Conservation (phyloP, 1,140 invertebrate species). For the Drosophila varians region DNA sequence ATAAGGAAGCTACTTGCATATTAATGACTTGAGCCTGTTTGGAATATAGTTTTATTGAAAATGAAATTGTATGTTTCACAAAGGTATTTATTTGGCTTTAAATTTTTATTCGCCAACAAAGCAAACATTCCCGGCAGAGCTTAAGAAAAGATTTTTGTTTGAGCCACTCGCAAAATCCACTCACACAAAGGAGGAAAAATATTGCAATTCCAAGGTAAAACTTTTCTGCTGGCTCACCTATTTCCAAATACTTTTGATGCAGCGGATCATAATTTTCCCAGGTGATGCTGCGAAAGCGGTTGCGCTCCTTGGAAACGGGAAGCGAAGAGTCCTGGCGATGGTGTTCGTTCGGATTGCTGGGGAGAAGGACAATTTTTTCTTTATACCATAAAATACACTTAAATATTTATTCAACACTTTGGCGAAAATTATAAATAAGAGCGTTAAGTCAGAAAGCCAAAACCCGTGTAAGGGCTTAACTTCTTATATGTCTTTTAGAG, state of each 20-base stretch:
- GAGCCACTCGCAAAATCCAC: neutral
- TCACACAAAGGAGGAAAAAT: neutral
- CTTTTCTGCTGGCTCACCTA: conserved; percentile 88
- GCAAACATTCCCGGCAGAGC: conserved; percentile 14
- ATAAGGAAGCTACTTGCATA: conserved; percentile 34
- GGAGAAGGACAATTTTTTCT: conserved; percentile 20
- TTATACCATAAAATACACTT: neutral
- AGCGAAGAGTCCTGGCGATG: conserved; percentile 89
- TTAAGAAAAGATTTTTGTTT: conserved; percentile 19
- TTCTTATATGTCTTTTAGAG: too few relatives aligned
- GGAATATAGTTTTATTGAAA: conserved; percentile 9
- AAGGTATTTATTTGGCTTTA: conserved; percentile 3
- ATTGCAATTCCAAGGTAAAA: neutral
- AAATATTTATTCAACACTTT: too few relatives aligned
- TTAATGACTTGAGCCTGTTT: conserved; percentile 14
- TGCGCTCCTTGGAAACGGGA: conserved; percentile 91
- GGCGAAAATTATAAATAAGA: too few relatives aligned
- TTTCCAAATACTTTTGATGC: conserved; percentile 96
- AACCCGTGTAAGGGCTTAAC: too few relatives aligned
- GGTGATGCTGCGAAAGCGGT: conserved; percentile 91
- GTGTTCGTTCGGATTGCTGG: conserved; percentile 94
- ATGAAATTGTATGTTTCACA: neutral
- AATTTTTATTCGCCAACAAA: neutral
- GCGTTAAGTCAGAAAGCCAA: too few relatives aligned
- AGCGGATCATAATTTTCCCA: conserved; percentile 96